Conservation (phyloP, 2,797 vertebrate genomes). For the Pipistrellus pygmaeus region DNA sequence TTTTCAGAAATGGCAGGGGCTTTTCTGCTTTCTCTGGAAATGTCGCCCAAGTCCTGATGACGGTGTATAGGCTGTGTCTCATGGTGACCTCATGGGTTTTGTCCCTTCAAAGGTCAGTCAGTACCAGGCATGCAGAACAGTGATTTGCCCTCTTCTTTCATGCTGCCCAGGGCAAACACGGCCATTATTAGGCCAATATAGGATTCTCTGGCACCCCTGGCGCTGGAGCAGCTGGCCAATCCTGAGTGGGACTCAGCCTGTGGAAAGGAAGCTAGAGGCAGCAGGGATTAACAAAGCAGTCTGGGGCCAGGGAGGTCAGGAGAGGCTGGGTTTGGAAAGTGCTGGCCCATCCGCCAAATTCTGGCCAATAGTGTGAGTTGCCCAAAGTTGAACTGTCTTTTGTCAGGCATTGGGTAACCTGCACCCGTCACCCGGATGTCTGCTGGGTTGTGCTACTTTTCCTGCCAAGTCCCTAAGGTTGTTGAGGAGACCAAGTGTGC, state of each 20-base stretch:
- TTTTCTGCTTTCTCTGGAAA: conserved; percentile 38
- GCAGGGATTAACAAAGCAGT: background rate
- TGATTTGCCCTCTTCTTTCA: background rate
- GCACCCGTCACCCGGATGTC: background rate
- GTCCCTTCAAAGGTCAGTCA: background rate
- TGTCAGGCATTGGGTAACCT: background rate
- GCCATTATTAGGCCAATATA: background rate
- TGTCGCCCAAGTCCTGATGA: background rate
- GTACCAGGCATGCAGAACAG: background rate
- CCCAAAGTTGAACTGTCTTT: background rate
- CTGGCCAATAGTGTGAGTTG: background rate
- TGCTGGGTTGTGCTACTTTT: background rate
- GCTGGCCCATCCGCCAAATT: background rate
- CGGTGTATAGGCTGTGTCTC: background rate
- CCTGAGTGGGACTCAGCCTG: background rate
- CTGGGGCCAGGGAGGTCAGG: background rate
- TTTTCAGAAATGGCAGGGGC: conserved; percentile 29
- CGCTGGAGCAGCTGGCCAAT: background rate
- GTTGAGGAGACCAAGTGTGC: background rate
- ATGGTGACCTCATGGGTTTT: background rate
- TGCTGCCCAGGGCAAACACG: background rate
- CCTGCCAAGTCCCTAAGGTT: background rate
- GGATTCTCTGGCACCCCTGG: background rate
- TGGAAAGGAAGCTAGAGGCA: background rate
- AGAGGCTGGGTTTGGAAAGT: background rate